Conservation (phyloP, 2,888 invertebrate genomes). For the Stictocephala bisonia region DNA sequence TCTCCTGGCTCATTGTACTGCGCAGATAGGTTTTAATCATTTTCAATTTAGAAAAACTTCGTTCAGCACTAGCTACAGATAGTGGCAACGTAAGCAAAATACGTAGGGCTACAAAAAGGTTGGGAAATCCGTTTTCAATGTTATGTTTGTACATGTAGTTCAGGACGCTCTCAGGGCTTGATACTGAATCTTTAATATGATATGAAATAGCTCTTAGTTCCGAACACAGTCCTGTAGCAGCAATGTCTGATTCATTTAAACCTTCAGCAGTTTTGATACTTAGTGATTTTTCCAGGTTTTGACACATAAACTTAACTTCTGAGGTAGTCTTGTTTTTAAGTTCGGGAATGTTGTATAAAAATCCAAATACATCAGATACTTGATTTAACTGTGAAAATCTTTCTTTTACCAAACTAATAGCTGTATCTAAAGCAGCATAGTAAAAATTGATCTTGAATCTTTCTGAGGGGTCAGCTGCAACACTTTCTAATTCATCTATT, state of each 20-base stretch:
- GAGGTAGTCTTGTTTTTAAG: too few species aligned
- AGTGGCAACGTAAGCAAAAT: background rate
- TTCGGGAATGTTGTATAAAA: background rate
- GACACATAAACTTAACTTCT: too few species aligned
- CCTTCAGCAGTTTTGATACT: background rate
- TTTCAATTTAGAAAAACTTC: too few species aligned
- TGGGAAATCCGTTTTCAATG: background rate
- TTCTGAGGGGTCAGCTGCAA: background rate
- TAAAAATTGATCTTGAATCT: background rate
- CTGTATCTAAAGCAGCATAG: background rate
- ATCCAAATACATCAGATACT: background rate
- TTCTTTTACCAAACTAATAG: background rate
- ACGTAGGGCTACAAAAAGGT: background rate
- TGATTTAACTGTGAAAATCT: background rate
- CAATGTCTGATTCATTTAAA: background rate
- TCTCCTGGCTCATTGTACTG: too few species aligned
- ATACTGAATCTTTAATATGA: background rate
- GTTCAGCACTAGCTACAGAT: too few species aligned
- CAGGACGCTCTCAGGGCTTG: background rate
- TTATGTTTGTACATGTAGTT: background rate
- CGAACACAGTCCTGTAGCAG: background rate
- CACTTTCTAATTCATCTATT: background rate
- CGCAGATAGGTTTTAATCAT: too few species aligned
- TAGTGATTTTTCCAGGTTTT: too few species aligned
- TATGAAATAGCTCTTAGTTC: background rate